Percentiles rank a stretch among this genome's conserved stretches.
These are phyloP conservation scores for Semicossyphus pulcher DNA, from an alignment of 2,113 vertebrate species.

Conservation along the genomic window DNA sequence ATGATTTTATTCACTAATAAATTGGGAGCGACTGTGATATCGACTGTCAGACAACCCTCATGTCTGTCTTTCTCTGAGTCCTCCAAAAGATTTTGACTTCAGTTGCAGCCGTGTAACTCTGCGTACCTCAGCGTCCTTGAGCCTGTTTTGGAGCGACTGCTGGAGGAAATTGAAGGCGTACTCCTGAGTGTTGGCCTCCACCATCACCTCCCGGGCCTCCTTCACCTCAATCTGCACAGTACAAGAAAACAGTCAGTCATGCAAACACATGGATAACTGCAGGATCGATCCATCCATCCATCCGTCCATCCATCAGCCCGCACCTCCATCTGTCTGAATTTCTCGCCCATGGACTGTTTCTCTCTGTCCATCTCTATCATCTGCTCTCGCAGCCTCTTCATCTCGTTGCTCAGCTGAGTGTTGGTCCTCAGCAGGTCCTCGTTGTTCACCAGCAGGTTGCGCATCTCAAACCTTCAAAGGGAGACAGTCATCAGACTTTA, in stretches of 20 bases:
- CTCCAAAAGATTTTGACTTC: no score
- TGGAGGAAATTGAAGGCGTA: slow-evolving; percentile 85
- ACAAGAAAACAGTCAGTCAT: not conserved
- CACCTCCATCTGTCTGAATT: slow-evolving; percentile 79
- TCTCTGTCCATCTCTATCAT: slow-evolving; percentile 79
- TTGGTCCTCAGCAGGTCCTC: slow-evolving; percentile 83
- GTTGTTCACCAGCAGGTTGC: slow-evolving; percentile 82
- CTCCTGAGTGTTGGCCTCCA: slow-evolving; percentile 85
- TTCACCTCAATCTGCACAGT: slow-evolving; percentile 78
- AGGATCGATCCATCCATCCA: not conserved
- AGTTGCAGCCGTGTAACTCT: not conserved
- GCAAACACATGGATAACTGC: not conserved
- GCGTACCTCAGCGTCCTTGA: slow-evolving; percentile 82
- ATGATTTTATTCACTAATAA: no score
- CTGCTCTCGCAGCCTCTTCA: slow-evolving; percentile 77
- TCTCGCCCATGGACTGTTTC: slow-evolving; percentile 67
- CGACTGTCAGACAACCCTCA: not conserved
- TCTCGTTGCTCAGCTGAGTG: slow-evolving; percentile 77
- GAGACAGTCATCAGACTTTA: not conserved
- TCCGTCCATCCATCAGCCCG: not conserved
- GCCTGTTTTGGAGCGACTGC: slow-evolving; percentile 83
- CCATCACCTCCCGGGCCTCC: slow-evolving; percentile 81
- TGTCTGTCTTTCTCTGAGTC: not conserved
- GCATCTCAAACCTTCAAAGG: slow-evolving; percentile 80
- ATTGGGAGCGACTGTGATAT: no score